phyloP scores from a whole-genome alignment of 2,888 invertebrate genomes.

The Tetheella fluctuosa region DNA sequence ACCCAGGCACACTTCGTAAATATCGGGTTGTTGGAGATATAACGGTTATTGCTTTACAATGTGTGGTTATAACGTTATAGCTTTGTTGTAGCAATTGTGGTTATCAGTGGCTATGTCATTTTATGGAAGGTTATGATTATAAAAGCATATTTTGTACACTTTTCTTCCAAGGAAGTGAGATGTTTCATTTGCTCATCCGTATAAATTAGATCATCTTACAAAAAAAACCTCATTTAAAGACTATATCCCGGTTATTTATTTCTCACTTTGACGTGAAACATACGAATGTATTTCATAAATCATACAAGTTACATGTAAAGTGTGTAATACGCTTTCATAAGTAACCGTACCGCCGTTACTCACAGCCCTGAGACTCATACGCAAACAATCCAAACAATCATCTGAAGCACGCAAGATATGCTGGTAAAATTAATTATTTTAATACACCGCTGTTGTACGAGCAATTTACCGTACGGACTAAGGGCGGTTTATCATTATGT shows the following conservation, averaged over 20 bases:
- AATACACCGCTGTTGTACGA: conserved; percentile 51
- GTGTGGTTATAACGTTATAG: background rate
- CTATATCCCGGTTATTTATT: too few relatives aligned
- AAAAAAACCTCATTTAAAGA: too few relatives aligned
- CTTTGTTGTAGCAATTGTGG: background rate
- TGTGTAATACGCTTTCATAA: background rate
- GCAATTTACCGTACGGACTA: conserved; percentile 56
- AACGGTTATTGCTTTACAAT: conserved; percentile 24
- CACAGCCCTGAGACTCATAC: conserved; percentile 17
- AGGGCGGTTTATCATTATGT: conserved; percentile 61
- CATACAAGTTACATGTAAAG: background rate
- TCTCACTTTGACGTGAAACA: too few relatives aligned
- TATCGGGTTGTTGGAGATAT: conserved; percentile 44
- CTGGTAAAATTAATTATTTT: conserved; percentile 57
- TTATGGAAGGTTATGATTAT: background rate
- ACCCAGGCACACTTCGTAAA: conserved; percentile 68
- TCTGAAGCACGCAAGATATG: conserved; percentile 42
- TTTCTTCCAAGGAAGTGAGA: too few relatives aligned
- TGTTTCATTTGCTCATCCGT: too few relatives aligned
- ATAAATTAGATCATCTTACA: too few relatives aligned
- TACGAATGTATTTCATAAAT: conserved; percentile 7
- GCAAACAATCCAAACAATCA: conserved; percentile 40
- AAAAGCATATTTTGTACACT: background rate
- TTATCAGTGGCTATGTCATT: background rate
- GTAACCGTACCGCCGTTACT: conserved; percentile 12